Evolutionary conservation across 2,888 invertebrate species (phyloP).

Genomic region (Lasioglossum morio): DNA sequence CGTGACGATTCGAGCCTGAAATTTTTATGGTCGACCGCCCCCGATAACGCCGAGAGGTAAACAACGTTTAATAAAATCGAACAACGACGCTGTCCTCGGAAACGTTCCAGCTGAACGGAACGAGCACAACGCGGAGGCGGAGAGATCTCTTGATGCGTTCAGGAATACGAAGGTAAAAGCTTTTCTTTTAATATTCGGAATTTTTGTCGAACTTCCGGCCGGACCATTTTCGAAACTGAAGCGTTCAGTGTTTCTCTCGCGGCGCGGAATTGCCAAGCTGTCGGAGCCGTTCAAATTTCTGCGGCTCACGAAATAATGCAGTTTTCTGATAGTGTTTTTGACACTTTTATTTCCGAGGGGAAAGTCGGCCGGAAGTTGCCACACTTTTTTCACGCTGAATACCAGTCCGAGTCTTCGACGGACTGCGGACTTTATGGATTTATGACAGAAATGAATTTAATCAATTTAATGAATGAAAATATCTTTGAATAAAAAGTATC

Average conservation of each 20-base stretch:
- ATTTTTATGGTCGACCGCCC: background rate
- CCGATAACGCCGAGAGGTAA: background rate
- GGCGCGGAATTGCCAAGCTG: background rate
- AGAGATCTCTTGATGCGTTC: background rate
- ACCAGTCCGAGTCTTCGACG: background rate
- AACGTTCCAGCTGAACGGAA: background rate
- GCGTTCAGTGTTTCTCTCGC: background rate
- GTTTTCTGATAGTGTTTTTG: background rate
- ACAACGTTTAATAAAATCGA: slow-evolving; percentile 6
- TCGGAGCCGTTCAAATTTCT: background rate
- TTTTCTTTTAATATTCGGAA: background rate
- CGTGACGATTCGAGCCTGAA: background rate
- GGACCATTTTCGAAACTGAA: background rate
- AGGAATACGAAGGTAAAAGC: background rate
- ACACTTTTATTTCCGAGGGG: background rate
- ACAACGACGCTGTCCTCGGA: background rate
- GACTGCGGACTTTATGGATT: background rate
- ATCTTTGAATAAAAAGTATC: too few species aligned
- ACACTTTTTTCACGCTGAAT: background rate
- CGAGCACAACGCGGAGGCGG: background rate
- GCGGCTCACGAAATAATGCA: background rate
- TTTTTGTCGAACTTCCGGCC: background rate
- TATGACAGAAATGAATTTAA: background rate
- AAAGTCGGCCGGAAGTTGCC: background rate
- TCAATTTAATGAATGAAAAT: background rate